Base-by-base conservation (phyloP, 2,113 vertebrate species). In the Myocastor coypus region DNA sequence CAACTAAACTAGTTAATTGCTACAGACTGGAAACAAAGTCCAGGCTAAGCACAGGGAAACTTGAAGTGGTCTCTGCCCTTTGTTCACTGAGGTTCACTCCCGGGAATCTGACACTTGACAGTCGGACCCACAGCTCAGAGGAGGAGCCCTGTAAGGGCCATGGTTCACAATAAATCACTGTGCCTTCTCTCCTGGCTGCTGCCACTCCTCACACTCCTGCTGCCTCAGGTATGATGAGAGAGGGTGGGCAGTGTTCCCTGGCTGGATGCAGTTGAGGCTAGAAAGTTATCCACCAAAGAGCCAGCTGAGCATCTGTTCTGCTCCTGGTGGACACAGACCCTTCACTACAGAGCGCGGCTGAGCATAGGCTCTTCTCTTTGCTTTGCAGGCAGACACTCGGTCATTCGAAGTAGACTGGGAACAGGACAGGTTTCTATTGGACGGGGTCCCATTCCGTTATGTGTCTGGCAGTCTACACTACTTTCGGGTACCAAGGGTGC, bases 391-490 rank as follows among this genome's bases (percentile, higher is more conserved):
- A 17, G 96, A 87, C 7, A 12, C 71, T 16, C 98, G 97, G 73
- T 99, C 99, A 0, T 99, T 99, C 97, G 97, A 98, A 26, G 98
- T 99, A 92, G 99, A 99, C 98, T 99, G 99, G 4, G 95, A 98
- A 26, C 96, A 97, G 32, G 96, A 99, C 98, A 98, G 98, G 82
- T 99, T 99, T 98, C 98, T 97, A 66, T 99, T 99, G 97, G 99
- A 99, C 34, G 99, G 99, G 0, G 96, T 20, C 42, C 98, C 98
- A 2, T 99, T 99, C 98, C 99, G 99, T 96, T 99, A 99, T 93
- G 96, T 99, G 89, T 99, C 99, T 3, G 99, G 99, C 88, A 99
- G 99, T 83, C 98, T 99, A 89, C 99, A 99, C 98, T 99, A 99
- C 17, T 99, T 99, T 97, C 99, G 99, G 0, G 98, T 99, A 89